Conservation (phyloP, 2,113 vertebrate species). For the Leptosomus discolor region DNA sequence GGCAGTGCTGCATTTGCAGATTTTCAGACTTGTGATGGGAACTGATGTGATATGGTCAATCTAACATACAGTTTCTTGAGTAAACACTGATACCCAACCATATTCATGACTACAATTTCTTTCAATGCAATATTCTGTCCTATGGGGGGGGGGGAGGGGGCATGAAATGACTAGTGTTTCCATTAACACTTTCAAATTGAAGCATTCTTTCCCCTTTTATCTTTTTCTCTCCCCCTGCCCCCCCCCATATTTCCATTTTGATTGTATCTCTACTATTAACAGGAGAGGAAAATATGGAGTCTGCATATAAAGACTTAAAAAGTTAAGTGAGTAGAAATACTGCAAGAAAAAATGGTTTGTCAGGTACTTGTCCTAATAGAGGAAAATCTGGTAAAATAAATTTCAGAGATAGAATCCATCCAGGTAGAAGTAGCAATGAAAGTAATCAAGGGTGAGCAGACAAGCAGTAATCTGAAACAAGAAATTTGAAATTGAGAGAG, state of each 20-base stretch:
- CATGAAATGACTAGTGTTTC: background rate
- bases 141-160: background rate
- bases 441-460: background rate
- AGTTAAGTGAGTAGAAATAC: background rate
- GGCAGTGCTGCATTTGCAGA: background rate
- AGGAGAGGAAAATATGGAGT: background rate
- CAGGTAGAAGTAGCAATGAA: background rate
- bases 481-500: background rate
- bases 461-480: background rate
- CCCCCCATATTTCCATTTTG: background rate
- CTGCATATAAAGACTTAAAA: background rate
- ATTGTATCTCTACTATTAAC: background rate
- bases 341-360: background rate
- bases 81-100: background rate
- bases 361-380: background rate
- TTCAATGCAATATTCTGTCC: background rate
- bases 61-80: background rate
- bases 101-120: background rate
- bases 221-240: fast-evolving
- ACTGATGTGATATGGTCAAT: background rate
- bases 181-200: background rate
- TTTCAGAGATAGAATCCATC: background rate
- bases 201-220: background rate
- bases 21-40: background rate
- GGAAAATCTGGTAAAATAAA: background rate